phyloP scores from a whole-genome alignment of 1,140 invertebrate species.

The Lepidostoma basale region DNA sequence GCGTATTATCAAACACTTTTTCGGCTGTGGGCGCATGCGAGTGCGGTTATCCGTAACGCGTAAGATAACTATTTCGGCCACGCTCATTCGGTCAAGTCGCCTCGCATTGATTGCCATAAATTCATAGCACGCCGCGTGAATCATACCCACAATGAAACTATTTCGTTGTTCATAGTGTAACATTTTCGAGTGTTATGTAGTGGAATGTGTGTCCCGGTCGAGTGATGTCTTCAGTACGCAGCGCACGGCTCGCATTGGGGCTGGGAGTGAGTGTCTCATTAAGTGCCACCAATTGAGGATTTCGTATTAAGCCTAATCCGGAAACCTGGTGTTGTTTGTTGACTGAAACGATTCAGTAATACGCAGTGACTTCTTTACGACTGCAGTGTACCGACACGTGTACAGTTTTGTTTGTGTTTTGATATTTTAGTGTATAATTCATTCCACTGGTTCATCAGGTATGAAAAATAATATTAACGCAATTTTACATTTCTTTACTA shows the following conservation, averaged over 20 bases:
- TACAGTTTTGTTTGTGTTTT: no score
- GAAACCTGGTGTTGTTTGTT: conserved; percentile 23
- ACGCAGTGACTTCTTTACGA: no score
- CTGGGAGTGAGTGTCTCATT: background rate
- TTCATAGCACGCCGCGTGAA: background rate
- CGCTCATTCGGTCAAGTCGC: background rate
- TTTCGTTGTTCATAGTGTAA: background rate
- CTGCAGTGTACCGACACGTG: no score
- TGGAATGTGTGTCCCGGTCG: background rate
- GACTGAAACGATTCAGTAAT: background rate
- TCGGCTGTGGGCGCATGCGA: background rate
- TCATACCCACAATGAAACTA: background rate
- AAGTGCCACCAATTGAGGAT: conserved; percentile 20
- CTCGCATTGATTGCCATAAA: background rate
- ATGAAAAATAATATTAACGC: no score
- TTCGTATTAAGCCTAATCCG: conserved; percentile 13
- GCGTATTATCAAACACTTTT: background rate
- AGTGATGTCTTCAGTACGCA: background rate
- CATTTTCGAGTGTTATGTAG: background rate
- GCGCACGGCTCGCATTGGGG: no score
- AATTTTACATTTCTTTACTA: no score
- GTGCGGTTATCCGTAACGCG: background rate
- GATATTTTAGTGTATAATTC: no score
- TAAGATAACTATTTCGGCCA: background rate
- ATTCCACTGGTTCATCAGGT: no score